Base-by-base conservation (phyloP, 64 coral and sea anemone genomes). In the Pachyseris speciosa region DNA sequence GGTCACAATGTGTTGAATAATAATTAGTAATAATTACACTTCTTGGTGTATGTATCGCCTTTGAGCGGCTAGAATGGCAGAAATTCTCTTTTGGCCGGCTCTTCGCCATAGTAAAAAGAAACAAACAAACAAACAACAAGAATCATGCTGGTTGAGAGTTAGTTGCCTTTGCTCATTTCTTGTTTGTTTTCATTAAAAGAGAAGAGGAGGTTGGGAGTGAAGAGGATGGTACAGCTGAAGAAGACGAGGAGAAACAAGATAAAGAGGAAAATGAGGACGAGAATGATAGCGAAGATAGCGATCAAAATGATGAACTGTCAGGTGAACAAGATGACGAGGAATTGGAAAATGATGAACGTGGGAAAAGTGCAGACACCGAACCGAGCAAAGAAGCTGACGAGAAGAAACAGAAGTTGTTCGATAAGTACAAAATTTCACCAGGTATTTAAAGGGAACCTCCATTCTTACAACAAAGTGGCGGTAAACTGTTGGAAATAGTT, bases 341-440 rank as follows among this genome's bases (percentile, higher is more conserved):
- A 7, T 43, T 27, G 9, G 67, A 72, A 72, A 60, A 40, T n/a
- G 20, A 8, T 6, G 83, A 48, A 53, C n/a, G 19, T 50, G 12
- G n/a, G 10, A 48, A n/a, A 20, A 20, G 34, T 29, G 37, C 64
- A 12, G 2, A 17, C 2, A 17, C 15, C 31, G 4, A 17, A 47
- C 1, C 22, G n/a, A 16, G 25, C 22, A 39, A 4, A 24, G 52
- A 81, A 9, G 34, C 29, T 63, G 34, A 81, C 20, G 36, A 40
- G n/a, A 63, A 39, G 50, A 63, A 81, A 26, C 77, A 81, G 7
- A 42, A 9, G 9, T 26, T 81, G 1, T 10, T 81, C 20, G 51
- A 39, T 9, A 81, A 81, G 55, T 81, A 61, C 77, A 81, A 38
- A 60, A 37, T 15, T 13, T 81, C 55, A 33, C 51, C 31, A 81